Conservation (phyloP, 2,888 invertebrate species). For the Drosophila mimica region DNA sequence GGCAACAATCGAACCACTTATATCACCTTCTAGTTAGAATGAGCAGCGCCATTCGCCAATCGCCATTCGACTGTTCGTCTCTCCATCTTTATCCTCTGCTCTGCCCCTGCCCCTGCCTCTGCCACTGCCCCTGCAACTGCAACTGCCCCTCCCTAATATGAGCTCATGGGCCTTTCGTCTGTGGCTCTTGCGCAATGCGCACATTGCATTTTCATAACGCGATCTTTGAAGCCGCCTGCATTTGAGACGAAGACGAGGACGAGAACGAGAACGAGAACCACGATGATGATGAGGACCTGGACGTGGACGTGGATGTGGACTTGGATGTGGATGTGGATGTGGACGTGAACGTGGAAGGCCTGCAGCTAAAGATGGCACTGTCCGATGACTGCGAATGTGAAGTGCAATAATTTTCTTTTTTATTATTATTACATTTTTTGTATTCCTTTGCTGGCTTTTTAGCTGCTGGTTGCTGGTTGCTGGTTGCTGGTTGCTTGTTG, state of each 20-base stretch:
- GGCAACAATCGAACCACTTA: constrained; percentile 84
- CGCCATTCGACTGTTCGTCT: constrained; percentile 37
- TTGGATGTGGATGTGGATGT: constrained; percentile 8
- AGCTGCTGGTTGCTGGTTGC: constrained; percentile 12
- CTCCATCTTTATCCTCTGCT: constrained; percentile 4
- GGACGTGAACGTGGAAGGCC: constrained; percentile 46
- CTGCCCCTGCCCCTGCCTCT: neutral
- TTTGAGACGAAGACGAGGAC: constrained; percentile 13
- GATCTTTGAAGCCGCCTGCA: constrained; percentile 49
- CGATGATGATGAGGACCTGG: constrained; percentile 23
- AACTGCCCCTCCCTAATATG: neutral
- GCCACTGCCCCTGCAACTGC: neutral
- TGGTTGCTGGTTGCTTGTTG: constrained; percentile 9
- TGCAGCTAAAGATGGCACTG: constrained; percentile 79
- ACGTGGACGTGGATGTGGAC: constrained; percentile 11
- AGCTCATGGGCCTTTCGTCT: constrained; percentile 20
- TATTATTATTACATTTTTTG: constrained; percentile 77
- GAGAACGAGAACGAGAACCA: constrained; percentile 16
- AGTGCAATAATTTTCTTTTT: constrained; percentile 80
- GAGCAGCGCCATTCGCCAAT: constrained; percentile 50
- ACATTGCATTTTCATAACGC: constrained; percentile 74
- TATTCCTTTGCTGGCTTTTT: constrained; percentile 37
- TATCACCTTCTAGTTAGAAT: constrained; percentile 85
- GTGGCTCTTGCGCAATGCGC: constrained; percentile 61
- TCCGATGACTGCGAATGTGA: constrained; percentile 79